Conservation (phyloP, 2,113 vertebrate genomes). For the Aphyosemion australe region DNA sequence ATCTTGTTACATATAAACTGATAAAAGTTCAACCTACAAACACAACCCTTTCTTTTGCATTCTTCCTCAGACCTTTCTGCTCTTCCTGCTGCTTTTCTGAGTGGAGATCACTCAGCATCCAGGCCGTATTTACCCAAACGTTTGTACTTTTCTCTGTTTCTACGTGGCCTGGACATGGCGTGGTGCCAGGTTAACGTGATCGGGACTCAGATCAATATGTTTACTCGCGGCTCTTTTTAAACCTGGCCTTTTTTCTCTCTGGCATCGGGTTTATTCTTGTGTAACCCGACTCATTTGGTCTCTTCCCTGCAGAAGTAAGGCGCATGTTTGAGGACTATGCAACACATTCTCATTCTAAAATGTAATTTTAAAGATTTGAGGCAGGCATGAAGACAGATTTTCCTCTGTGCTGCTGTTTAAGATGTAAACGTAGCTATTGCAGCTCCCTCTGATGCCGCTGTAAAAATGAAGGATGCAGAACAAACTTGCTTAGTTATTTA, state of each 20-base stretch:
- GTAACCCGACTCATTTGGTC: background rate
- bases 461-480: background rate
- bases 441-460: background rate
- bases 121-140: constrained; percentile 25
- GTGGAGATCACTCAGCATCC: constrained; percentile 6
- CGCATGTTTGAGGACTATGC: background rate
- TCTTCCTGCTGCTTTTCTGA: constrained; percentile 1
- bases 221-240: constrained; percentile 32
- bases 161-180: background rate
- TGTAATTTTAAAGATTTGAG: background rate
- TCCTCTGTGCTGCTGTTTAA: background rate
- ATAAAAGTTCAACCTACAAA: constrained; percentile 25
- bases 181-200: constrained; percentile 75
- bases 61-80: background rate
- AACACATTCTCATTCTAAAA: background rate
- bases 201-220: constrained; percentile 57
- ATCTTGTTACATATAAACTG: background rate
- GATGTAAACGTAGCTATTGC: background rate
- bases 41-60: constrained; percentile 4
- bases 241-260: background rate
- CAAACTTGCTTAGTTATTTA: too few species aligned
- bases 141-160: constrained; percentile 21
- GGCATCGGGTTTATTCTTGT: background rate
- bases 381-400: background rate
- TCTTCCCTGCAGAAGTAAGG: background rate